These are phyloP conservation scores for Macrocentrus cingulum DNA, from an alignment of 1,140 invertebrate species.

Conservation along the genomic window DNA sequence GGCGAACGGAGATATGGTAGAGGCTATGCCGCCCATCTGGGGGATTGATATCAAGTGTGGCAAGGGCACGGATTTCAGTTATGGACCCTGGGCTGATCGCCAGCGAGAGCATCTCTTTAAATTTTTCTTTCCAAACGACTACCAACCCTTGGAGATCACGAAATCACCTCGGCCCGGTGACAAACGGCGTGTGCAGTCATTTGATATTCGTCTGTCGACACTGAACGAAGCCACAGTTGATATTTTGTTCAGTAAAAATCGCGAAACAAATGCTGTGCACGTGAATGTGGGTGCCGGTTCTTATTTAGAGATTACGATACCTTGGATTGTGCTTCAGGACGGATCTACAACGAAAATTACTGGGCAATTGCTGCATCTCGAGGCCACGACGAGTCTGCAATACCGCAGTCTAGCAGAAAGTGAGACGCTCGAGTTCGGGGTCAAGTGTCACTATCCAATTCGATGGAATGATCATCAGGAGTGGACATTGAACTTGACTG, in stretches of 20 bases:
- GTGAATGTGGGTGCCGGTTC: slow-evolving; percentile 91
- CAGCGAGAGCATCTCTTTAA: slow-evolving; percentile 94
- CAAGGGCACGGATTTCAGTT: slow-evolving; percentile 96
- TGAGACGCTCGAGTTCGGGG: slow-evolving; percentile 91
- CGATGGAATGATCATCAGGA: slow-evolving; percentile 95
- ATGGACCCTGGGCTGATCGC: slow-evolving; percentile 97
- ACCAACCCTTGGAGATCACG: slow-evolving; percentile 74
- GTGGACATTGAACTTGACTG: slow-evolving; percentile 87
- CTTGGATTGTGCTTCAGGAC: slow-evolving; percentile 83
- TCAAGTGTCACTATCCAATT: slow-evolving; percentile 85
- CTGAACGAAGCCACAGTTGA: slow-evolving; percentile 91
- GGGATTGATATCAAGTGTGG: slow-evolving; percentile 95
- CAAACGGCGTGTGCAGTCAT: slow-evolving; percentile 82
- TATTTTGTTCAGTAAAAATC: slow-evolving; percentile 94
- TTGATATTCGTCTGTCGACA: slow-evolving; percentile 89
- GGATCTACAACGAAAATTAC: slow-evolving; percentile 90
- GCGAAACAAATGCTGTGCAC: slow-evolving; percentile 95
- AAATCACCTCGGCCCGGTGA: slow-evolving; percentile 83
- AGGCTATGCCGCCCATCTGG: slow-evolving; percentile 90
- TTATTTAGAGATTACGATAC: slow-evolving; percentile 93
- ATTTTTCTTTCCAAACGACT: slow-evolving; percentile 95
- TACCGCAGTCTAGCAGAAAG: slow-evolving; percentile 90
- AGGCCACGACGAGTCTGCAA: slow-evolving; percentile 91
- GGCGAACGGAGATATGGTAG: slow-evolving; percentile 90
- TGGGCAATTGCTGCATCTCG: slow-evolving; percentile 88